Conservation (phyloP, 2,113 vertebrate species). For the Chionodraco myersi region DNA sequence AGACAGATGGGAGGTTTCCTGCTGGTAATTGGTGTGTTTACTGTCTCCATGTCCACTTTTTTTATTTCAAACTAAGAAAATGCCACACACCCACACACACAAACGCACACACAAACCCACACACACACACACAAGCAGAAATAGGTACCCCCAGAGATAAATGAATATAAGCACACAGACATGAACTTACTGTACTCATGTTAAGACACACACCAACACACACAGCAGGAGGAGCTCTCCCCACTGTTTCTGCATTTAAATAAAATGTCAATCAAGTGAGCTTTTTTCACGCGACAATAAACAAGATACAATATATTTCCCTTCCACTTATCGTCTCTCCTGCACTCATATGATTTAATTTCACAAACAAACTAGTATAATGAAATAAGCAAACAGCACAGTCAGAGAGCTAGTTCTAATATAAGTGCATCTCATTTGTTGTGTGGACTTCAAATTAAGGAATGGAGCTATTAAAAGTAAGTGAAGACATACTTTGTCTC, state of each 20-base stretch:
- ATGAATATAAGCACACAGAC: constrained; percentile 29
- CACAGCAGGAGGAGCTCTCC: constrained; percentile 26
- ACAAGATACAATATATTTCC: background rate
- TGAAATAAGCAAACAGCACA: background rate
- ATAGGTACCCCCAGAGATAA: constrained; percentile 34
- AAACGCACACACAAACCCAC: background rate
- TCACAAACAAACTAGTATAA: background rate
- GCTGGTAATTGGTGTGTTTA: constrained; percentile 47
- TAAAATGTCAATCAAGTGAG: constrained; percentile 36
- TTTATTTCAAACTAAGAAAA: constrained; percentile 32
- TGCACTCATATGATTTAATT: constrained; percentile 2
- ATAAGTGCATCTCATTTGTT: background rate
- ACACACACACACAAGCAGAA: constrained; percentile 15
- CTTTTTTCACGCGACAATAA: background rate
- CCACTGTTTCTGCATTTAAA: constrained; percentile 9
- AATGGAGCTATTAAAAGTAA: background rate
- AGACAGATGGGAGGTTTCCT: constrained; percentile 58
- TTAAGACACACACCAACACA: constrained; percentile 11
- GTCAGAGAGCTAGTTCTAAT: background rate
- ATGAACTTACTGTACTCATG: constrained; percentile 25
- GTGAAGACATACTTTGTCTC: background rate
- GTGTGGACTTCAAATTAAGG: background rate
- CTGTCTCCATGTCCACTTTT: background rate
- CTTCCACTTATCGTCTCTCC: background rate
- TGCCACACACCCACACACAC: background rate